Base-by-base conservation (phyloP, 2,797 vertebrate species). In the Morus bassanus region DNA sequence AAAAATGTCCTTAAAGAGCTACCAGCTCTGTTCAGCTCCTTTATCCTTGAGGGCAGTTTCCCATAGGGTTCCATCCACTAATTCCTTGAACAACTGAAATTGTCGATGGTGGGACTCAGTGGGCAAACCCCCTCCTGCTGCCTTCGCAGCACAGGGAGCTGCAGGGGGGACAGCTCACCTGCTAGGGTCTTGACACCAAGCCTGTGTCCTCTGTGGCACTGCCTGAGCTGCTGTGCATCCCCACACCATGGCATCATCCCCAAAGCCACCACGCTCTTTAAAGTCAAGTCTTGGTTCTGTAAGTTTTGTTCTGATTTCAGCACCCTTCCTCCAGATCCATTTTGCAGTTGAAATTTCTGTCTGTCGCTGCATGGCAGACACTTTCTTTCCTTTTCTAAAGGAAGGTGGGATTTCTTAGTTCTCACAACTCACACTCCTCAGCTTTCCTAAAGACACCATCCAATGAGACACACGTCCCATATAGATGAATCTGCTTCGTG, bases 311-410 rank as follows among this genome's bases (percentile, higher is more conserved):
- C 45, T 18, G 41, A 39, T 72, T 46, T 67, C 57, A 73, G 65
- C 33, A 24, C 9, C 45, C 22, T 65, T 70, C 41, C n/a, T 53
- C 60, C 45, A 41, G 60, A 51, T 46, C 61, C 14, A 12, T 53
- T 37, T 14, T 64, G 72, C 67, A 31, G 67, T 21, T 54, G 31
- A 21, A 43, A 56, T 41, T 37, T 53, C 53, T 73, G 48, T 45
- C 53, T 25, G 9, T 28, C 39, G 1, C 61, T 31, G 33, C 27
- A 7, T 1, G 1, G 54, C 67, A 59, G 48, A n/a, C 0, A 4
- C 19, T 53, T 89, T 18, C 45, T n/a, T 83, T 63, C 43, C 37
- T 57, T 57, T 43, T 15, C 61, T 25, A 48, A 50, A 30, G 46
- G 28, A 28, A 50, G 67, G 24, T 50, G 56, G 46, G 28, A 51